phyloP scores from a whole-genome alignment of 2,888 invertebrate species.

The Coenonympha glycerion region DNA sequence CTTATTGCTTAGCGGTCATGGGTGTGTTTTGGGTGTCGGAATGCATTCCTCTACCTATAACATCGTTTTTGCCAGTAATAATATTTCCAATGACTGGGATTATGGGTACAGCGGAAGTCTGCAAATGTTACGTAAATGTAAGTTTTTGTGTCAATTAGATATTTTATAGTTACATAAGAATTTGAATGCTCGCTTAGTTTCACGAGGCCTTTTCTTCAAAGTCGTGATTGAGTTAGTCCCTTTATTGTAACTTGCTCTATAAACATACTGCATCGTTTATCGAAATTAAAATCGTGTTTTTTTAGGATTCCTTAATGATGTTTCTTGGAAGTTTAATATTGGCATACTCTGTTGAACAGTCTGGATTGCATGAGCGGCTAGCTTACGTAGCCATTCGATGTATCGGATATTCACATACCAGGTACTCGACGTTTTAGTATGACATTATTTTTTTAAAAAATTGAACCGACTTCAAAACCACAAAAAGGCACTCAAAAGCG shows the following conservation, averaged over 20 bases:
- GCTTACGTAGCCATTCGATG: slow-evolving; percentile 49
- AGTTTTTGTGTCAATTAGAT: slow-evolving; percentile 39
- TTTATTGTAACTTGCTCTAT: too few relatives aligned
- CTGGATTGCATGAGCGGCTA: slow-evolving; percentile 55
- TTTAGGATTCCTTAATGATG: slow-evolving; percentile 59
- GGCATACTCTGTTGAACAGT: slow-evolving; percentile 57
- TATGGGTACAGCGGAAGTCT: slow-evolving; percentile 51
- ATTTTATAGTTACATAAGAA: too few relatives aligned
- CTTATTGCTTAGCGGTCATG: slow-evolving; percentile 84
- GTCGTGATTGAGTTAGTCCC: too few relatives aligned
- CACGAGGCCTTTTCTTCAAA: too few relatives aligned
- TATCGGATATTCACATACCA: slow-evolving; percentile 57
- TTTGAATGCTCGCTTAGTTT: too few relatives aligned
- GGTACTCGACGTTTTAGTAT: too few relatives aligned
- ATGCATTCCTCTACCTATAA: slow-evolving; percentile 84
- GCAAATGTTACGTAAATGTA: slow-evolving; percentile 74
- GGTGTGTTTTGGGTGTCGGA: slow-evolving; percentile 89
- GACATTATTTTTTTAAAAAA: too few relatives aligned
- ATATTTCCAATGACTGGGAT: slow-evolving; percentile 85
- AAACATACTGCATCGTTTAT: too few relatives aligned
- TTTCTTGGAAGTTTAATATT: slow-evolving; percentile 57
- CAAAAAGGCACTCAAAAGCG: too few relatives aligned
- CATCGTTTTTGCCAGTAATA: slow-evolving; percentile 84
- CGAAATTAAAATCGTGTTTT: background rate
- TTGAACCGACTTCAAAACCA: too few relatives aligned